Evolutionary conservation across 2,888 invertebrate species (phyloP), one percentile per base, ranked within the genome.

Genomic region (Xanthia icteritia): DNA sequence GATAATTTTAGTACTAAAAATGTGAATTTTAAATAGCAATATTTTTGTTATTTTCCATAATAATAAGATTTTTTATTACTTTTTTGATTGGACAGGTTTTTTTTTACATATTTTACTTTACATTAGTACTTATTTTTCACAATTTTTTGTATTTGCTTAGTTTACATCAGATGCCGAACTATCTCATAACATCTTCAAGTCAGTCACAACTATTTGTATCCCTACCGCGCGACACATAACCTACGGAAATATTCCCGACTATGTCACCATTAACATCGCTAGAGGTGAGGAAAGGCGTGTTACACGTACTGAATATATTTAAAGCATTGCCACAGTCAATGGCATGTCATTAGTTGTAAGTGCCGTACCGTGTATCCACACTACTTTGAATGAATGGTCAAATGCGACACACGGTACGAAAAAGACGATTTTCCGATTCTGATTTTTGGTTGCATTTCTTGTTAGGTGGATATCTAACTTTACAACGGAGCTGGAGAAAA

Each of bases 261-360:
- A 45, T 61, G 20, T 76, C 61, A 54, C 45, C 27, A 73, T 86
- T 82, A 76, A 48, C 60, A 82, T 85, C 82, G 67, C 71, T 45
- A 54, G 42, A 71, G 67, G 71, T 76, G 77, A 86, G 83, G 45
- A 86, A 82, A 86, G 31, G 66, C 61, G 61, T 67, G 71, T 65
- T 77, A 80, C 87, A 73, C 67, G 70, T 36, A 72, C 69, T 58
- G 85, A 78, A 85, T 87, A 87, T 78, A 83, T 81, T 81, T 85
- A 83, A 80, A 89, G 79, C 77, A 81, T 83, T 85, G 80, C 83
- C 82, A 66, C 79, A 68, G 71, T 83, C 87, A 89, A 88, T 84
- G 83, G 82, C 61, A 82, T 81, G 84, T 85, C 76, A 82, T 90
- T 88, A 85, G 76, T 76, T 82, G 76, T 84, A 87, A 90, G 88